These are phyloP conservation scores for zebrafish (Danio rerio) DNA, from an alignment of 2,113 vertebrate genomes.

Conservation along the genomic window GRCz12tu NC_133196.1:5705501-5706000, in stretches of 20 bases:
- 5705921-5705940: slow-evolving; percentile 48
- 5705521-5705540: slow-evolving; percentile 54
- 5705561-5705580: slow-evolving; percentile 35
- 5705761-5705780: background rate
- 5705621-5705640: background rate
- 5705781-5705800: slow-evolving; percentile 37
- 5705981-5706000: background rate
- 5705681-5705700: background rate
- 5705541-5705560: slow-evolving; percentile 32
- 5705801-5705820: slow-evolving; percentile 51
- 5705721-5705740: background rate
- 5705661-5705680: slow-evolving; percentile 14
- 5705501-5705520: slow-evolving; percentile 58
- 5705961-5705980: slow-evolving; percentile 30
- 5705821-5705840: slow-evolving; percentile 58
- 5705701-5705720: background rate
- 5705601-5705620: slow-evolving; percentile 38
- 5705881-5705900: slow-evolving; percentile 45
- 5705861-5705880: slow-evolving; percentile 43
- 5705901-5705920: slow-evolving; percentile 18
- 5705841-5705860: slow-evolving; percentile 55
- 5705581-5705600: slow-evolving; percentile 37
- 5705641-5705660: background rate
- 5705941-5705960: slow-evolving; percentile 55
- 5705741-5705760: background rate